These are phyloP conservation scores for Galerucella pusilla DNA, from an alignment of 2,888 invertebrate genomes.

Conservation along the genomic window DNA sequence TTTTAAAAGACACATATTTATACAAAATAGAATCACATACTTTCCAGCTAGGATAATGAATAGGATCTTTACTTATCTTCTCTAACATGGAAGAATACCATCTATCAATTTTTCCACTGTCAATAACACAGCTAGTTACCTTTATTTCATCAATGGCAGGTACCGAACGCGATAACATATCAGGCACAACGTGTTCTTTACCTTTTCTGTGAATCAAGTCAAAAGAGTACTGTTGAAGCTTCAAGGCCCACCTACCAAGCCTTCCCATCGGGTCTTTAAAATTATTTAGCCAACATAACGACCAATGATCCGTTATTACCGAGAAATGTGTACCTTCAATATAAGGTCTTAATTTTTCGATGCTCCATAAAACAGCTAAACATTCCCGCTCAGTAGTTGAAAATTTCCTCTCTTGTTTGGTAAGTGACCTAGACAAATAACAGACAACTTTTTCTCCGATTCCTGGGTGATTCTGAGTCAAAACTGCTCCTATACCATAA, in stretches of 20 bases:
- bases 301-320: slow-evolving; percentile 44
- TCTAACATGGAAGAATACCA: slow-evolving; percentile 43
- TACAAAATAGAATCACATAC: slow-evolving; percentile 33
- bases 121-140: background rate
- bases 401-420: too few relatives aligned
- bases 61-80: slow-evolving; percentile 26
- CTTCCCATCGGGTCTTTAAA: slow-evolving; percentile 26
- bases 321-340: slow-evolving; percentile 26
- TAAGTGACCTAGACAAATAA: too few relatives aligned
- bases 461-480: too few relatives aligned
- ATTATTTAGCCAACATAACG: slow-evolving; percentile 41
- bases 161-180: slow-evolving; percentile 38
- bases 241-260: slow-evolving; percentile 42
- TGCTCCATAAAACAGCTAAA: too few relatives aligned
- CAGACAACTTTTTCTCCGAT: too few relatives aligned
- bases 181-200: slow-evolving; percentile 40
- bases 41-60: slow-evolving; percentile 40
- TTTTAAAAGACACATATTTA: slow-evolving; percentile 37
- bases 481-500: too few relatives aligned
- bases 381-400: too few relatives aligned
- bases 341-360: too few relatives aligned
- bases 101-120: slow-evolving; percentile 19
- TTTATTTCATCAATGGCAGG: slow-evolving; percentile 25
- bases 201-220: slow-evolving; percentile 35
- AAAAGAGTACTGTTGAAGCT: slow-evolving; percentile 42